Evolutionary conservation across 1,140 invertebrate species (phyloP).

Genomic region (Plectrocnemia conspersa): DNA sequence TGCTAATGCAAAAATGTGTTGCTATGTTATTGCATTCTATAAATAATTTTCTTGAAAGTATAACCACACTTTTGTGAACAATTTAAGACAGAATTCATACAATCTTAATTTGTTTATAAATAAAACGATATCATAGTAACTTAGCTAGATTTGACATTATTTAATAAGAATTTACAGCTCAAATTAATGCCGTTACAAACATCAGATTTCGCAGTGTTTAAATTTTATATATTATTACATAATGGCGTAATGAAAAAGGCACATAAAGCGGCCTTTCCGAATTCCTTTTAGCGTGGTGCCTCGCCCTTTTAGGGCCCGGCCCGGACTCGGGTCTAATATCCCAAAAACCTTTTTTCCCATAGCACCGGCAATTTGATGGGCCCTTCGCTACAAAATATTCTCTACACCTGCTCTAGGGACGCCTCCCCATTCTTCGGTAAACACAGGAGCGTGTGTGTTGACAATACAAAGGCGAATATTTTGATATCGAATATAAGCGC

Average conservation of each 20-base stretch:
- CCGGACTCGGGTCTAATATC: slow-evolving; percentile 2
- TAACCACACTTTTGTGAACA: too few species aligned
- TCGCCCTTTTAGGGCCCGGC: slow-evolving; percentile 11
- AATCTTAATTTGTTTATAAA: too few species aligned
- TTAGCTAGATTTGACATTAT: too few species aligned
- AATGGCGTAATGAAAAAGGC: too few species aligned
- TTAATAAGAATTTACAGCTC: too few species aligned
- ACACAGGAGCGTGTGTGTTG: slow-evolving; percentile 6
- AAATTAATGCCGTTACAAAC: too few species aligned
- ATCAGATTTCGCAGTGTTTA: too few species aligned
- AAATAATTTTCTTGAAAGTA: too few species aligned
- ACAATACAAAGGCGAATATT: slow-evolving; percentile 17
- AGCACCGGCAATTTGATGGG: slow-evolving; percentile 11
- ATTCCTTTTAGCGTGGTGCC: slow-evolving; percentile 15
- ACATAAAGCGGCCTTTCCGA: not conserved
- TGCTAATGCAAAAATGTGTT: too few species aligned
- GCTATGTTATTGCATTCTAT: too few species aligned
- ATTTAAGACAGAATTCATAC: too few species aligned
- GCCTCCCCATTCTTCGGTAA: slow-evolving; percentile 13
- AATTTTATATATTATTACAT: slow-evolving; percentile 11
- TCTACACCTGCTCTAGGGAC: slow-evolving; percentile 13
- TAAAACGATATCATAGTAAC: too few species aligned
- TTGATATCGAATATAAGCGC: slow-evolving; percentile 16
- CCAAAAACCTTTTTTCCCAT: slow-evolving; percentile 20
- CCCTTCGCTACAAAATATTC: slow-evolving; percentile 15